A percentile compares a stretch with the other conserved stretches of the same genome.
These are phyloP conservation scores for Psittacula echo DNA, from an alignment of 2,797 vertebrate genomes.

Conservation along the genomic window DNA sequence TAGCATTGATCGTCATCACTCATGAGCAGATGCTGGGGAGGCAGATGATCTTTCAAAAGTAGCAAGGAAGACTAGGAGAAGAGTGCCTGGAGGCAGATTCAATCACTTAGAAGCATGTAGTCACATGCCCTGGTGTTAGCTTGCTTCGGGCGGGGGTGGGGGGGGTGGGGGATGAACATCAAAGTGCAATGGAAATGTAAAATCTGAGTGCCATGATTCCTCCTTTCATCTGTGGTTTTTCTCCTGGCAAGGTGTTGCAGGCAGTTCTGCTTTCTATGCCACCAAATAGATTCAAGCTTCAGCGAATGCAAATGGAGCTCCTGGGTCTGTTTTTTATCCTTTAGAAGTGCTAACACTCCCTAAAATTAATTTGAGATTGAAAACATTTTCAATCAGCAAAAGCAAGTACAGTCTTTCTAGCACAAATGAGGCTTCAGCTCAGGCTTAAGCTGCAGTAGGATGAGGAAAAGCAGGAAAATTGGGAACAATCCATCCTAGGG, in stretches of 20 bases:
- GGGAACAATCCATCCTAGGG: neutral
- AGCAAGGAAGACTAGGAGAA: conserved; percentile 6
- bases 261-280: conserved; percentile 26
- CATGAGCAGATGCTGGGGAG: conserved; percentile 35
- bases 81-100: conserved; percentile 56
- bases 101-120: conserved; percentile 48
- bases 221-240: conserved; percentile 65
- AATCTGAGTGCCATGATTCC: conserved; percentile 50
- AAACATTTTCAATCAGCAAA: neutral
- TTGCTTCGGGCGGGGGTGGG: conserved; percentile 2
- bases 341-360: neutral
- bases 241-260: conserved; percentile 49
- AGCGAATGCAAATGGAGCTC: conserved; percentile 23
- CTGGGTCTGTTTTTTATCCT: neutral
- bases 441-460: neutral
- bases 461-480: neutral
- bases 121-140: neutral
- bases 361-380: conserved; percentile 3
- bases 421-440: neutral
- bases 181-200: conserved; percentile 72
- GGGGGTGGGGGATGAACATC: conserved; percentile 48
- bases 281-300: conserved; percentile 39
- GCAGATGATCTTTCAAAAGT: conserved; percentile 47
- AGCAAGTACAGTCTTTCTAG: neutral
- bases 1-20: neutral